Evolutionary conservation across 2,113 vertebrate genomes (phyloP).

Genomic region (Cairina moschata): DNA sequence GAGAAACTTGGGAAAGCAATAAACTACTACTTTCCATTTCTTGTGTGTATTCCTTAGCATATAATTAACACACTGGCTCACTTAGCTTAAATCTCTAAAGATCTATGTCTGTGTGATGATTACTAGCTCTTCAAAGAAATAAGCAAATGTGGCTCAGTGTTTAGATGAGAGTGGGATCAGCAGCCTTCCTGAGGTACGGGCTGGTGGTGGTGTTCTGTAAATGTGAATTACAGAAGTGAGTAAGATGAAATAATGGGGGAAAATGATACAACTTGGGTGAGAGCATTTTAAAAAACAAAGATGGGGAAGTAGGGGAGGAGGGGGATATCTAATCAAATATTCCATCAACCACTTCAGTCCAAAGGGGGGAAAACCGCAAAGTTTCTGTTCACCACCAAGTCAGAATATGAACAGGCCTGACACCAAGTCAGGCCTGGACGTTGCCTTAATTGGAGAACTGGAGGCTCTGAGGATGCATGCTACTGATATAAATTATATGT

Average conservation of each 20-base stretch:
- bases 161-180: neutral
- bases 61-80: slow-evolving; percentile 76
- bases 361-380: neutral
- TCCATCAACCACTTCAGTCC: neutral
- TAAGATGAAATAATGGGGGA: neutral
- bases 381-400: neutral
- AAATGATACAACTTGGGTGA: neutral
- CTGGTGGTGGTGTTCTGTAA: neutral
- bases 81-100: slow-evolving; percentile 71
- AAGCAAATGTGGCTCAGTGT: slow-evolving; percentile 29
- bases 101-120: slow-evolving; percentile 55
- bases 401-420: neutral
- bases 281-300: neutral
- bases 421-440: neutral
- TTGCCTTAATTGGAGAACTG: neutral
- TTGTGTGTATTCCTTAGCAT: slow-evolving; percentile 68
- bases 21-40: slow-evolving; percentile 77
- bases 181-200: neutral
- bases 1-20: slow-evolving; percentile 77
- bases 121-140: slow-evolving; percentile 59
- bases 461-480: neutral
- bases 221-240: neutral
- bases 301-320: neutral
- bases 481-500: neutral
- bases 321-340: neutral